Evolutionary conservation across 2,113 vertebrate species (phyloP).

Genomic region (Phrynosoma platyrhinos): DNA sequence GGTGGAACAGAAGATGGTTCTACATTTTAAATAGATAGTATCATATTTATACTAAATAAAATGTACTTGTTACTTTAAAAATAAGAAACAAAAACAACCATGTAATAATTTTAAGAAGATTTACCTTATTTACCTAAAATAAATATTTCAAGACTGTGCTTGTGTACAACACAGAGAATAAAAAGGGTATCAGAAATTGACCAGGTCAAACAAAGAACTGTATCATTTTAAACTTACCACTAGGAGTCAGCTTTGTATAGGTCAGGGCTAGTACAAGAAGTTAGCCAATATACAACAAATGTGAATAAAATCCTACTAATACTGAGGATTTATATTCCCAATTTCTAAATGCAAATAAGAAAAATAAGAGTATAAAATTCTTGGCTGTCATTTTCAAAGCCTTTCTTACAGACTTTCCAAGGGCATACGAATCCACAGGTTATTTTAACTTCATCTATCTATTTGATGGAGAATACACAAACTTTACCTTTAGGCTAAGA

Average conservation of each 20-base stretch:
- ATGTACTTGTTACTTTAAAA: background rate
- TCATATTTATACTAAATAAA: constrained; percentile 40
- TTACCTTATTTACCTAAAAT: constrained; percentile 8
- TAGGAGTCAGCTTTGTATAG: constrained; percentile 55
- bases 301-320: background rate
- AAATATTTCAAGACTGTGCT: constrained; percentile 17
- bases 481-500: too few relatives aligned
- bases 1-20: background rate
- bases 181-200: background rate
- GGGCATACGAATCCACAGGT: background rate
- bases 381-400: too few relatives aligned
- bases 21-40: background rate
- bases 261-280: constrained; percentile 2
- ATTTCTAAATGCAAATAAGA: background rate
- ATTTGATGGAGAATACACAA: background rate
- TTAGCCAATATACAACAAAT: constrained; percentile 19
- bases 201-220: constrained; percentile 21
- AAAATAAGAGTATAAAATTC: background rate
- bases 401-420: background rate
- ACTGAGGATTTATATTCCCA: background rate
- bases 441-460: background rate
- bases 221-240: constrained; percentile 15
- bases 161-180: constrained; percentile 11
- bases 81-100: background rate
- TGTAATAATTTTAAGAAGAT: background rate